phyloP scores from a whole-genome alignment of 2,797 vertebrate species.

The Epinephelus coioides region DNA sequence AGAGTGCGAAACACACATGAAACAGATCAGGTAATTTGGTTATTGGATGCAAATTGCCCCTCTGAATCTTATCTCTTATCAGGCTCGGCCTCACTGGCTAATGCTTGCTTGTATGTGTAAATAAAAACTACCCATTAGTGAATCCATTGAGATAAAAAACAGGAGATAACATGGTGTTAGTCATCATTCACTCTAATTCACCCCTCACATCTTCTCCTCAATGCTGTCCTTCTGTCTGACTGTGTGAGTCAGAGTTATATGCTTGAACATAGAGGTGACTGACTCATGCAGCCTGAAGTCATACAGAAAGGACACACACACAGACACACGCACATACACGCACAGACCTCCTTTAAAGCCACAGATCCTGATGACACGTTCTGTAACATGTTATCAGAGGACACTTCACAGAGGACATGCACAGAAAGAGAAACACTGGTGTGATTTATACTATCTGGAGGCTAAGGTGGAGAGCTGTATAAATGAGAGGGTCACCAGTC shows the following conservation, averaged over 20 bases:
- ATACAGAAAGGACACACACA: constrained; percentile 30
- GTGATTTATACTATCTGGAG: constrained; percentile 67
- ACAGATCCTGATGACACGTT: constrained; percentile 64
- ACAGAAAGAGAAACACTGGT: constrained; percentile 45
- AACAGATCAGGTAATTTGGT: constrained; percentile 24
- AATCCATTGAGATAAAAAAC: constrained; percentile 9
- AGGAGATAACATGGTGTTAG: not conserved
- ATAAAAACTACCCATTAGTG: constrained; percentile 32
- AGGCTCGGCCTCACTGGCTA: constrained; percentile 1
- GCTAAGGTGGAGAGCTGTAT: constrained; percentile 47
- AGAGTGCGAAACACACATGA: constrained; percentile 12
- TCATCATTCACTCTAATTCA: constrained; percentile 28
- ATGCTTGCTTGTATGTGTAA: constrained; percentile 18
- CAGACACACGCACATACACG: constrained; percentile 31
- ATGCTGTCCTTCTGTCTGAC: constrained; percentile 28
- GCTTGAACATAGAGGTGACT: constrained; percentile 52
- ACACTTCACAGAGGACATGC: constrained; percentile 53
- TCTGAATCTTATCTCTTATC: constrained; percentile 25
- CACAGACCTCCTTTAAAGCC: constrained; percentile 29
- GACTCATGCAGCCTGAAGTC: constrained; percentile 67
- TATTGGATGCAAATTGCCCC: constrained; percentile 23
- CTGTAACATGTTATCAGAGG: constrained; percentile 61
- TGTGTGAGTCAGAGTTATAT: constrained; percentile 55
- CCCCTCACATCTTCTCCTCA: constrained; percentile 41
- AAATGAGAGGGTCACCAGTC: constrained; percentile 56